Evolutionary conservation across 2,113 vertebrate species (phyloP).

Genomic region (Fregetta grallaria): DNA sequence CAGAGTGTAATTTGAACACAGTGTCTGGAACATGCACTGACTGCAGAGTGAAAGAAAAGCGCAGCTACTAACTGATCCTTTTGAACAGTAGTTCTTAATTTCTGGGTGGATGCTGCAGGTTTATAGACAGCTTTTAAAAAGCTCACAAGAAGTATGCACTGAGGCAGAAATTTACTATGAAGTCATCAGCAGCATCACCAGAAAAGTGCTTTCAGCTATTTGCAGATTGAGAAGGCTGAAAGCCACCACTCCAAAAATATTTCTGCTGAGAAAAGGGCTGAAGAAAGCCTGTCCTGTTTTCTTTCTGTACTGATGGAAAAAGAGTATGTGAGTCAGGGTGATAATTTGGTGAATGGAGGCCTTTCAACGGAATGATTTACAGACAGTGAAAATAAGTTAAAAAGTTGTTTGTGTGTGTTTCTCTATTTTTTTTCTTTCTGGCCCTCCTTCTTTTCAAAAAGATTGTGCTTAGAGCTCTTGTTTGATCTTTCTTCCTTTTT

Average conservation of each 20-base stretch:
- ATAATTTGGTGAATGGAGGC: background rate
- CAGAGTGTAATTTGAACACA: background rate
- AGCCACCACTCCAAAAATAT: background rate
- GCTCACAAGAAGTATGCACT: background rate
- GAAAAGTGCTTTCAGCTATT: background rate
- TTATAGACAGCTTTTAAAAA: background rate
- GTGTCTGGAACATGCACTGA: background rate
- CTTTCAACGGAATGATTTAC: background rate
- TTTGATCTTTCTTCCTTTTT: background rate
- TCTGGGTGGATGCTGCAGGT: background rate
- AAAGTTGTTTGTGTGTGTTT: background rate
- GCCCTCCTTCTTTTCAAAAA: background rate
- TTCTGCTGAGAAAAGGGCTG: background rate
- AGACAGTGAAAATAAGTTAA: background rate
- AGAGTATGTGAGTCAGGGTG: background rate
- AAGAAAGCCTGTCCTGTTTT: background rate
- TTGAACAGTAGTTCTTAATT: background rate
- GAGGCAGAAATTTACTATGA: background rate
- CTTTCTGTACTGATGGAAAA: background rate
- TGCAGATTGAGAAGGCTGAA: background rate
- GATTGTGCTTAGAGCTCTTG: background rate
- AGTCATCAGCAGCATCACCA: background rate
- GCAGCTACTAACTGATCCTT: background rate
- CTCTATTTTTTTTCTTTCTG: background rate
- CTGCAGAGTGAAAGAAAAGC: background rate